Conservation (phyloP, 2,113 vertebrate genomes). For the Gobius niger region DNA sequence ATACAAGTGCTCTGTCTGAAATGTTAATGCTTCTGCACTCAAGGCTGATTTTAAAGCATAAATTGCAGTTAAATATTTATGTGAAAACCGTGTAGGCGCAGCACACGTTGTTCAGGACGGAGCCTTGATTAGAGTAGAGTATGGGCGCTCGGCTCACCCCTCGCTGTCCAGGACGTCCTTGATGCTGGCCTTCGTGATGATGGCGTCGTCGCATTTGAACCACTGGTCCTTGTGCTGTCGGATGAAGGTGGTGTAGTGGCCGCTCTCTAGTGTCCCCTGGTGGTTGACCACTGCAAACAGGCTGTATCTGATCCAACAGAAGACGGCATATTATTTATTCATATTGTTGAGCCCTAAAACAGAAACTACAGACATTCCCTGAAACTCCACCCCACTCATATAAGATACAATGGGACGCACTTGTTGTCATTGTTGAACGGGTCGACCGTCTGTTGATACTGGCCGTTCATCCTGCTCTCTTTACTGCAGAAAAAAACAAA, state of each 20-base stretch:
- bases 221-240: constrained; percentile 99
- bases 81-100: too few species aligned
- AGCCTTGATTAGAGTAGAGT: too few species aligned
- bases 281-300: constrained; percentile 99
- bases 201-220: constrained; percentile 99
- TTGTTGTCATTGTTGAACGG: constrained; percentile 98
- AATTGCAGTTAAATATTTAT: too few species aligned
- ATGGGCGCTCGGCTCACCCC: constrained; percentile 78
- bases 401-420: constrained; percentile 72
- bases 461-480: constrained; percentile 98
- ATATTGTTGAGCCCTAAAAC: too few species aligned
- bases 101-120: too few species aligned
- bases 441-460: constrained; percentile 92
- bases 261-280: constrained; percentile 98
- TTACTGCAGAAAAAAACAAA: constrained; percentile 81
- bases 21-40: too few species aligned
- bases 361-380: too few species aligned
- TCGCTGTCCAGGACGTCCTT: constrained; percentile 97
- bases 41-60: too few species aligned
- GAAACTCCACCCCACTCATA: not conserved
- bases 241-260: constrained; percentile 99
- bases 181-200: constrained; percentile 99
- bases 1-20: too few species aligned
- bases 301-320: constrained; percentile 83
- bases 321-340: not conserved